These are phyloP conservation scores for Chelidonichthys spinosus DNA, from an alignment of 2,797 vertebrate species.

Conservation along the genomic window DNA sequence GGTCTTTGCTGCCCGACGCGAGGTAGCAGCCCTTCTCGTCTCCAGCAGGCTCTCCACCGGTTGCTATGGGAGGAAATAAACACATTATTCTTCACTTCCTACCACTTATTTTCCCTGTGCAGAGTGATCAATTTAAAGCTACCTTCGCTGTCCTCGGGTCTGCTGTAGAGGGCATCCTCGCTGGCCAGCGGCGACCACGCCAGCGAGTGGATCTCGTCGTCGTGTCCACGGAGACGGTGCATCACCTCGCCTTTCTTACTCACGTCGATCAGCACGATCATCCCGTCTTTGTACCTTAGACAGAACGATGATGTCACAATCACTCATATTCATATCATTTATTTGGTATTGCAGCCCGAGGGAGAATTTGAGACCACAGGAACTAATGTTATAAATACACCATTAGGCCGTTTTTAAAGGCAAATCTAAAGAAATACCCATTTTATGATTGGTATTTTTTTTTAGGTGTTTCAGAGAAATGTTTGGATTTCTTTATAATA, in stretches of 20 bases:
- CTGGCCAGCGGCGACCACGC: conserved; percentile 90
- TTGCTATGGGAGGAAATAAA: conserved; percentile 37
- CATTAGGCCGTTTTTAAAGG: no score
- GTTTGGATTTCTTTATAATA: no score
- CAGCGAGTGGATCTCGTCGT: conserved; percentile 95
- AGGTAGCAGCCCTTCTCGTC: conserved; percentile 86
- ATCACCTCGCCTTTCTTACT: conserved; percentile 91
- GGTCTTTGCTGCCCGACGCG: conserved; percentile 96
- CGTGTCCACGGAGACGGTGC: conserved; percentile 93
- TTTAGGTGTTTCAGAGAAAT: no score
- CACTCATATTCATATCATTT: not conserved
- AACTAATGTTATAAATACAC: not conserved
- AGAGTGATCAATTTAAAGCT: conserved; percentile 5
- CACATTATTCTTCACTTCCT: not conserved
- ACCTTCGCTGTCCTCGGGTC: conserved; percentile 85
- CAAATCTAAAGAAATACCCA: no score
- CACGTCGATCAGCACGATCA: conserved; percentile 93
- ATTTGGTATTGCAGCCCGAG: not conserved
- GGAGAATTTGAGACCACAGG: not conserved
- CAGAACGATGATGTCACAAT: not conserved
- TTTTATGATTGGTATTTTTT: no score
- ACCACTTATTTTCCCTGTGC: not conserved
- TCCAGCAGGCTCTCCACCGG: conserved; percentile 72
- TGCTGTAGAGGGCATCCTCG: conserved; percentile 76
- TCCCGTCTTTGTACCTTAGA: conserved; percentile 95